phyloP scores from a whole-genome alignment of 2,113 vertebrate species.

The Dascyllus trimaculatus region DNA sequence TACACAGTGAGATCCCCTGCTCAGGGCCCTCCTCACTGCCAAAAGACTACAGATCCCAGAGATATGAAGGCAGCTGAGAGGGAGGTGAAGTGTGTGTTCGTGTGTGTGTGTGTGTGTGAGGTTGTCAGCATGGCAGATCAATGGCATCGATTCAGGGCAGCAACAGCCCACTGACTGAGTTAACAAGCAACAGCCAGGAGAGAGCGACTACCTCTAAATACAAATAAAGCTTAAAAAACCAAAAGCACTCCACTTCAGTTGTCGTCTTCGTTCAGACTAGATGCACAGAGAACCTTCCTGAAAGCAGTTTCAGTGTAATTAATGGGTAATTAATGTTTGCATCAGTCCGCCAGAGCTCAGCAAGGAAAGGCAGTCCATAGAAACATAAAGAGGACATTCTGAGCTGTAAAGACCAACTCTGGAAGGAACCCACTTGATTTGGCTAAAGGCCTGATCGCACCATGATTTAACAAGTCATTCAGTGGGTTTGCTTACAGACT shows the following conservation, averaged over 20 bases:
- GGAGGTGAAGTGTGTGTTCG: conserved; percentile 16
- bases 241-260: not conserved
- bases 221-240: conserved; percentile 16
- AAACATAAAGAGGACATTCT: too few relatives aligned
- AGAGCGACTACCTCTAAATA: not conserved
- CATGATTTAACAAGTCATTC: not conserved
- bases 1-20: conserved; percentile 25
- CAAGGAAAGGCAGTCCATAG: too few relatives aligned
- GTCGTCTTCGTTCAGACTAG: too few relatives aligned
- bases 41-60: conserved; percentile 67
- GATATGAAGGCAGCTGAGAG: conserved; percentile 49
- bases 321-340: too few relatives aligned
- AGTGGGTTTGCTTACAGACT: not conserved
- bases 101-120: not conserved
- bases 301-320: too few relatives aligned
- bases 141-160: not conserved
- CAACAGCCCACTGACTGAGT: conserved; percentile 25
- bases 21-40: conserved; percentile 2
- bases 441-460: not conserved
- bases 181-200: not conserved
- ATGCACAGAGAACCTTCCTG: too few relatives aligned
- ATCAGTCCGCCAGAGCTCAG: too few relatives aligned
- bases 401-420: too few relatives aligned
- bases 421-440: not conserved
- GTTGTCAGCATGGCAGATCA: not conserved